phyloP scores from a whole-genome alignment of 2,113 vertebrate species.

The Ploceus nigricollis region DNA sequence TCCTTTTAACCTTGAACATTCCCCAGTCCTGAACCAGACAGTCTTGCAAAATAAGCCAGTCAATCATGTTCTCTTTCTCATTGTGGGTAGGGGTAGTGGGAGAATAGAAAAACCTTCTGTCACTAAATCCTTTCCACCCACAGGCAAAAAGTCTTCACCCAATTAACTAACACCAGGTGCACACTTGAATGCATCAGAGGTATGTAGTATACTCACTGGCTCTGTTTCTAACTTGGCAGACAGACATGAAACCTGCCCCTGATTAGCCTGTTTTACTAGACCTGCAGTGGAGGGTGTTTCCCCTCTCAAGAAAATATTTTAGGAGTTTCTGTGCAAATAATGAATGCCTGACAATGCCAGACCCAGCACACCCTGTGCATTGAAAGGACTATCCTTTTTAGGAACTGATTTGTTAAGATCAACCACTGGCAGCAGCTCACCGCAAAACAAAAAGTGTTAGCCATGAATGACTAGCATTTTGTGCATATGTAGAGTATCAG shows the following conservation, averaged over 20 bases:
- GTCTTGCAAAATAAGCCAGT: constrained; percentile 60
- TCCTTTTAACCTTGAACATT: constrained; percentile 30
- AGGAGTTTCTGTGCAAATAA: background rate
- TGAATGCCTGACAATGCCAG: background rate
- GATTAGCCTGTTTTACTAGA: constrained; percentile 52
- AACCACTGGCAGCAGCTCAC: background rate
- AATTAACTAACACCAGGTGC: constrained; percentile 77
- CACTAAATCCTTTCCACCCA: constrained; percentile 71
- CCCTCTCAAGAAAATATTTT: background rate
- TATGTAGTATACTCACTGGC: constrained; percentile 49
- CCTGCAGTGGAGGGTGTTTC: background rate
- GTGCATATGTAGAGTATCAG: background rate
- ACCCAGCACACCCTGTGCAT: background rate
- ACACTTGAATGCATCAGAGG: constrained; percentile 66
- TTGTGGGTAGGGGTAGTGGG: constrained; percentile 1
- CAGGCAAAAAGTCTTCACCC: constrained; percentile 69
- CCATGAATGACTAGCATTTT: background rate
- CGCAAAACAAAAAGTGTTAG: background rate
- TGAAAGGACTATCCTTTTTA: background rate
- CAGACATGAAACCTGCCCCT: constrained; percentile 35
- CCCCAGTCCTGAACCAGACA: constrained; percentile 19
- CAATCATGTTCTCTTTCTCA: constrained; percentile 59
- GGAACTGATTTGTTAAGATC: background rate
- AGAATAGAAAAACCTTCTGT: constrained; percentile 68
- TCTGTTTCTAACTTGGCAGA: constrained; percentile 51